Evolutionary conservation across 1,140 invertebrate genomes (phyloP), one percentile per base, ranked within the genome.

Genomic region (Mactra quadrangularis): DNA sequence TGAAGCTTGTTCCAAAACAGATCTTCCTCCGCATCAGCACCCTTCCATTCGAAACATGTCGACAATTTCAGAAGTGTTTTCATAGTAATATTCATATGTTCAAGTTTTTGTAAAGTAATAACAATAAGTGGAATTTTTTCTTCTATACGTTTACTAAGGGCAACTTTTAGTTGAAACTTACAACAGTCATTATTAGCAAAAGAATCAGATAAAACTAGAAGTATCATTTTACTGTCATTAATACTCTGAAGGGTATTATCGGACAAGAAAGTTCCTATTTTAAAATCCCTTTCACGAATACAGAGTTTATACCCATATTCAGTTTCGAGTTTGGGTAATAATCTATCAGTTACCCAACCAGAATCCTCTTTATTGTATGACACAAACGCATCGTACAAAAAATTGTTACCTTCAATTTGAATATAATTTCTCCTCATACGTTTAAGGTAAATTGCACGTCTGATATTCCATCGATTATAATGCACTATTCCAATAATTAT

Each of bases 391-490:
- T 60, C 57, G 35, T 60, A 60, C 9, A 27, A 29, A 60, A 27
- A 60, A 25, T 60, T 35, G 7, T 60, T 1, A 33, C 57, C 57
- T 17, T 35, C 3, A 13, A 60, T 60, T 3, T 17, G 7, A 13
- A 33, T 9, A 60, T 60, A 60, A 27, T 60, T 33, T 33, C 57
- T 3, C n/a, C 31, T 22, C 25, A 19, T 60, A 17, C 57, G 31
- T 35, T 33, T 19, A 7, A 60, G 15, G n/a, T 33, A 60, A 1
- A 60, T 60, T 29, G 31, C 31, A 17, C 35, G 57, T 60, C 35
- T 60, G 7, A 60, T 60, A 60, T 60, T 60, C 57, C 57, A 60
- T 35, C 57, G 31, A 33, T 60, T 60, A n/a, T n/a, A n/a, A n/a
- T n/a, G n/a, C n/a, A n/a, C n/a, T n/a, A n/a, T n/a, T n/a, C n/a